Base-by-base conservation (phyloP, 2,113 vertebrate species). In the Uria lomvia region DNA sequence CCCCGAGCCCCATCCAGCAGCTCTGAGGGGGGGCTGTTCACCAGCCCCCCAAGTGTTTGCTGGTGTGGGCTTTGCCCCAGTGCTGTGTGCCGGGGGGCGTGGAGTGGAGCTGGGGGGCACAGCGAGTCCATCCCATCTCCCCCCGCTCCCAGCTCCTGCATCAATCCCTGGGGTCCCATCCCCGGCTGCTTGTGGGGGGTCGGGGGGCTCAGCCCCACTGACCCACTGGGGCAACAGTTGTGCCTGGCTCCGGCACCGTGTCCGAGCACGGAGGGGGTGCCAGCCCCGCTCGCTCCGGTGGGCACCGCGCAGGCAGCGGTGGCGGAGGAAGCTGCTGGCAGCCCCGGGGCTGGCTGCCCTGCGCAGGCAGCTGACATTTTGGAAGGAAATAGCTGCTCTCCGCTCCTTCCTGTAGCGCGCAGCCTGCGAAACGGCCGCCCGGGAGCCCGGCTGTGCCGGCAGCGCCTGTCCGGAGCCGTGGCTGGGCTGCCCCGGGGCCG, bases 341-440 rank as follows among this genome's bases (percentile, higher is more conserved):
- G 49, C 32, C 49, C 49, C 13, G 70, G 94, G 90, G 87, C 63
- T 91, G 91, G 55, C 91, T 56, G 83, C 80, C 90, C 95, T 87
- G 94, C 79, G 72, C 86, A 88, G 84, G 94, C 96, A 94, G 95
- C 95, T 97, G 95, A 97, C 96, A 95, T 97, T 96, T 95, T 97
- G 96, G 95, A 95, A 97, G 96, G 96, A 96, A 96, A 96, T 94
- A 92, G 94, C 86, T 92, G 79, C 72, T 92, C 88, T 92, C 82
- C 4, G 89, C 97, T 96, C 92, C 97, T 98, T 98, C 98, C 98
- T 98, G 98, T 98, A 94, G 88, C 66, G 19, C 91, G 22, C 78
- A 96, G 92, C 73, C 94, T 77, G 87, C 9, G 58, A 55, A 93
- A 55, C 82, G 56, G 89, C 89, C 6, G 60, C 52, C 52, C 24